Conservation (phyloP, 1,140 invertebrate genomes). For the Drosophila guanche region DNA sequence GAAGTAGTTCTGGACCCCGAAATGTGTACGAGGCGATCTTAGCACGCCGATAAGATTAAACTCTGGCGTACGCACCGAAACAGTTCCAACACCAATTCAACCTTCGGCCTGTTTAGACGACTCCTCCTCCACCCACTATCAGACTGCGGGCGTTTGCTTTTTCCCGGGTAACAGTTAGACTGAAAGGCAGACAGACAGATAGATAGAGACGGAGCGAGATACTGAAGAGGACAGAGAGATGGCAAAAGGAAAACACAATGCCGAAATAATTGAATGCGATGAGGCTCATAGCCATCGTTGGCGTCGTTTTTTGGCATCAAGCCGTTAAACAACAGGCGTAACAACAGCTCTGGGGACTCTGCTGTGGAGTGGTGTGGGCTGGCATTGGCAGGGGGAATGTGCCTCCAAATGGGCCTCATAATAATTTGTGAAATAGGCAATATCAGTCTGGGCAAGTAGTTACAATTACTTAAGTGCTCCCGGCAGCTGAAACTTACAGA, state of each 20-base stretch:
- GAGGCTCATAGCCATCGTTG: slow-evolving; percentile 73
- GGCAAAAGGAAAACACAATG: slow-evolving; percentile 58
- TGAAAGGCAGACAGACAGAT: slow-evolving; percentile 6
- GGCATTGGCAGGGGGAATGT: slow-evolving; percentile 53
- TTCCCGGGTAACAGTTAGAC: slow-evolving; percentile 23
- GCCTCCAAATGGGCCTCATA: slow-evolving; percentile 77
- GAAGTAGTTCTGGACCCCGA: slow-evolving; percentile 74
- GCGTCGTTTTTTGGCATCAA: slow-evolving; percentile 77
- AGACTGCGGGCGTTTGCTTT: slow-evolving; percentile 36
- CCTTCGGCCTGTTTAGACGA: slow-evolving; percentile 12
- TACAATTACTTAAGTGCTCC: slow-evolving; percentile 80
- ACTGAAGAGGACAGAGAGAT: no score
- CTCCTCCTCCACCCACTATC: slow-evolving; percentile 26
- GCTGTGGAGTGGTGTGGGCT: slow-evolving; percentile 18
- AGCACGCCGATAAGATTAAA: slow-evolving; percentile 75
- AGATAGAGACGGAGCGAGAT: slow-evolving; percentile 26
- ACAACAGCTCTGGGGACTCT: slow-evolving; percentile 44
- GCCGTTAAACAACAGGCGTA: slow-evolving; percentile 81
- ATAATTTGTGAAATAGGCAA: slow-evolving; percentile 81
- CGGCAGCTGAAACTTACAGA: slow-evolving; percentile 44
- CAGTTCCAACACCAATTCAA: slow-evolving; percentile 43
- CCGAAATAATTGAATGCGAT: slow-evolving; percentile 82
- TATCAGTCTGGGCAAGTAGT: slow-evolving; percentile 78
- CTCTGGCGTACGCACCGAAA: slow-evolving; percentile 64
- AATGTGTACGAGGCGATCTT: slow-evolving; percentile 56